phyloP scores from a whole-genome alignment of 37 sponge, comb jelly and placozoan genomes.

The Dysidea cf. avara region DNA sequence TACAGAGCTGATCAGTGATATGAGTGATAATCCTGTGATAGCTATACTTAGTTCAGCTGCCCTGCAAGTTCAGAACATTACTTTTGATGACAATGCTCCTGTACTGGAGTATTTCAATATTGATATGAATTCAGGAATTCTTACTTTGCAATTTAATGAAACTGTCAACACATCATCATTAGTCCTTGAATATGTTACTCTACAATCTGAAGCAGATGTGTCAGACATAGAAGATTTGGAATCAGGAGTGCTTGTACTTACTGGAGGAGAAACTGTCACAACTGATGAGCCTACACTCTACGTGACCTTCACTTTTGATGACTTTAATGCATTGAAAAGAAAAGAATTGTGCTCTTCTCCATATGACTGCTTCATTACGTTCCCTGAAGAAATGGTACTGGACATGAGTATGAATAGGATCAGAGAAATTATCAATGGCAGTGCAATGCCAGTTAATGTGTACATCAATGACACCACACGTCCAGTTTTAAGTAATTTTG shows the following conservation, averaged over 20 bases:
- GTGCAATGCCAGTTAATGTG: conserved; percentile 43
- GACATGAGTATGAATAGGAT: conserved; percentile 44
- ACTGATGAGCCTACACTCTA: conserved; percentile 34
- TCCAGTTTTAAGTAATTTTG: conserved; percentile 44
- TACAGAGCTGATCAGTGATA: conserved; percentile 49
- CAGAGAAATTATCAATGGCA: conserved; percentile 14
- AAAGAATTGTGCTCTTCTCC: conserved; percentile 39
- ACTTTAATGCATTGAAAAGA: conserved; percentile 72
- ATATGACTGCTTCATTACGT: conserved; percentile 51
- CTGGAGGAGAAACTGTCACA: conserved; percentile 22
- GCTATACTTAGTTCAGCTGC: conserved; percentile 30
- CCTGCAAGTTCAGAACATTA: conserved; percentile 16
- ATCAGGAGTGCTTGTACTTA: conserved; percentile 25
- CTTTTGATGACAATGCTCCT: conserved; percentile 52
- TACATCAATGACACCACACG: conserved; percentile 61
- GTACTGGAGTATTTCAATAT: conserved; percentile 63
- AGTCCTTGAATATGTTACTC: conserved; percentile 36
- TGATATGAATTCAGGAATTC: conserved; percentile 65
- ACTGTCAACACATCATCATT: conserved; percentile 55
- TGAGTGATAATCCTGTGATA: conserved; percentile 60
- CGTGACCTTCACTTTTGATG: conserved; percentile 52
- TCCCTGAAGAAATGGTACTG: conserved; percentile 16
- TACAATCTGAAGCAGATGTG: conserved; percentile 49
- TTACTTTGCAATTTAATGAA: conserved; percentile 77
- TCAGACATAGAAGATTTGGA: conserved; percentile 8